phyloP scores from a whole-genome alignment of 2,888 invertebrate genomes.

The Drosophila mercatorum region DNA sequence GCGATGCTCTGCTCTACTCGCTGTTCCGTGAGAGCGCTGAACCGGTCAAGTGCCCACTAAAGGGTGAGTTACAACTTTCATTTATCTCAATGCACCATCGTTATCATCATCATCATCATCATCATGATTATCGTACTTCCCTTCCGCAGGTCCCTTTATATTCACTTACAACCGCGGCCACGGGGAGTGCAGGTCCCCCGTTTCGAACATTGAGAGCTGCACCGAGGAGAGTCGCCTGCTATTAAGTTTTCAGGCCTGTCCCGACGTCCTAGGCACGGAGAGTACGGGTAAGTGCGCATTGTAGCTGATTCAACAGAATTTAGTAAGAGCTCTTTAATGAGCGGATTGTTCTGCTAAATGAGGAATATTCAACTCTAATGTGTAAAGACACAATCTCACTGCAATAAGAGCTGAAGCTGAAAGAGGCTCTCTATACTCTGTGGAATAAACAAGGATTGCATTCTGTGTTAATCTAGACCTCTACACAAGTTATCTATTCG shows the following conservation, averaged over 20 bases:
- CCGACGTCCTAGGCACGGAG: slow-evolving; percentile 95
- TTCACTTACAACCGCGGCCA: slow-evolving; percentile 97
- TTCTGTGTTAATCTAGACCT: too few species aligned
- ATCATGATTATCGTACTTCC: neutral
- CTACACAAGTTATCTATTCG: too few species aligned
- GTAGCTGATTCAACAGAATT: neutral
- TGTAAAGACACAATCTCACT: neutral
- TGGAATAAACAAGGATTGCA: neutral
- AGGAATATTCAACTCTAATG: neutral
- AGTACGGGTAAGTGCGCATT: slow-evolving; percentile 90
- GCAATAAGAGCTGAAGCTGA: neutral
- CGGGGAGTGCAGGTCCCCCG: slow-evolving; percentile 94
- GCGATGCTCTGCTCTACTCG: slow-evolving; percentile 94
- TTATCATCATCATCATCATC: slow-evolving; percentile 5
- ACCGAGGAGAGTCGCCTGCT: slow-evolving; percentile 95
- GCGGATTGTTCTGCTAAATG: slow-evolving; percentile 1
- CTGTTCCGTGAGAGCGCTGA: slow-evolving; percentile 95
- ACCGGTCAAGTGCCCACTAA: slow-evolving; percentile 94
- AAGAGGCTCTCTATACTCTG: neutral
- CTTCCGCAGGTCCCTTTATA: slow-evolving; percentile 87
- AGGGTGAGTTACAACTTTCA: slow-evolving; percentile 79
- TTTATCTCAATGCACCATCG: slow-evolving; percentile 22
- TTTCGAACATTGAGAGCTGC: slow-evolving; percentile 96
- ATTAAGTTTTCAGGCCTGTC: slow-evolving; percentile 96
- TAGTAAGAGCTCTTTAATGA: slow-evolving; percentile 1